Conservation (phyloP, 2,113 vertebrate genomes). For the Rattus norvegicus region GRCr8 NC_086020.1:17065001-17065500, state of each 20-base stretch:
- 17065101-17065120: background rate
- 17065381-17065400: background rate
- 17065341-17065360: conserved; percentile 32
- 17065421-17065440: background rate
- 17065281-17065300: conserved; percentile 8
- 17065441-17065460: background rate
- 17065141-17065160: background rate
- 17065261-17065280: background rate
- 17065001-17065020: too few relatives aligned
- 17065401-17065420: conserved; percentile 11
- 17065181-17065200: background rate
- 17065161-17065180: background rate
- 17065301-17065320: background rate
- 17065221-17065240: background rate
- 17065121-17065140: background rate
- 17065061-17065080: background rate
- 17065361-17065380: background rate
- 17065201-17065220: background rate
- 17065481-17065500: conserved; percentile 30
- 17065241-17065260: background rate
- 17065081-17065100: background rate
- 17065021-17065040: background rate
- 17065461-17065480: background rate
- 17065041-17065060: background rate
- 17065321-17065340: background rate